These are phyloP conservation scores for Psylliodes chrysocephalus DNA, from an alignment of 2,888 invertebrate genomes.

Conservation along the genomic window DNA sequence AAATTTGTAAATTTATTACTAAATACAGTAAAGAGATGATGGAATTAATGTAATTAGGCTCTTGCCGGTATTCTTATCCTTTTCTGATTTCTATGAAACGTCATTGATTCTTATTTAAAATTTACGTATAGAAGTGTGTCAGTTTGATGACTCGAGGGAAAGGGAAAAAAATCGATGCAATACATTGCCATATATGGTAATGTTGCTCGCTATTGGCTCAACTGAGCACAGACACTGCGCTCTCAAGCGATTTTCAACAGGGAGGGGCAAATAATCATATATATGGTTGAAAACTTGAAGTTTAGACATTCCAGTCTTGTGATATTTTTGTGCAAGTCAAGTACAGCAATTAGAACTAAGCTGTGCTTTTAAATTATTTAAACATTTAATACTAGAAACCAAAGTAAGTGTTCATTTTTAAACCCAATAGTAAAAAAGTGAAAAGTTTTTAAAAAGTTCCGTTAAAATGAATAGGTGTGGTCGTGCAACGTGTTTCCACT, in stretches of 20 bases:
- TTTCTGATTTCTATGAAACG: slow-evolving; percentile 41
- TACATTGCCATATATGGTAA: slow-evolving; percentile 84
- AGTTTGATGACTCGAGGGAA: slow-evolving; percentile 44
- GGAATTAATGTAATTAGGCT: slow-evolving; percentile 9
- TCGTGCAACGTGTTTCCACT: slow-evolving; percentile 33
- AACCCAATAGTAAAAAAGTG: slow-evolving; percentile 11
- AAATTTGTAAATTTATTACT: slow-evolving; percentile 12
- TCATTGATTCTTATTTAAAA: slow-evolving; percentile 46
- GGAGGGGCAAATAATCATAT: slow-evolving; percentile 69
- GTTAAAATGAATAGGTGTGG: slow-evolving; percentile 44
- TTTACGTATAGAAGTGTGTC: slow-evolving; percentile 53
- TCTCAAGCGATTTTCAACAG: slow-evolving; percentile 60
- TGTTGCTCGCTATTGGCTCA: slow-evolving; percentile 74
- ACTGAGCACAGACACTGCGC: slow-evolving; percentile 54
- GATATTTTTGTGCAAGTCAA: slow-evolving; percentile 56
- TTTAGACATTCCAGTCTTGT: slow-evolving; percentile 60
- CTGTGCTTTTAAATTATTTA: slow-evolving; percentile 56
- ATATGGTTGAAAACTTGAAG: slow-evolving; percentile 59
- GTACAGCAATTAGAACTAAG: slow-evolving; percentile 48
- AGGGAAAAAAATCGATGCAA: slow-evolving; percentile 68
- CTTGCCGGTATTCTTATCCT: slow-evolving; percentile 31
- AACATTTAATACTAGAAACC: slow-evolving; percentile 52
- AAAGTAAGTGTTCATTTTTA: slow-evolving; percentile 50
- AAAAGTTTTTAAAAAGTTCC: slow-evolving; percentile 34
- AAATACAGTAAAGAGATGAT: slow-evolving; percentile 12